Conservation (phyloP, 2,888 invertebrate species). For the Nemurella pictetii region DNA sequence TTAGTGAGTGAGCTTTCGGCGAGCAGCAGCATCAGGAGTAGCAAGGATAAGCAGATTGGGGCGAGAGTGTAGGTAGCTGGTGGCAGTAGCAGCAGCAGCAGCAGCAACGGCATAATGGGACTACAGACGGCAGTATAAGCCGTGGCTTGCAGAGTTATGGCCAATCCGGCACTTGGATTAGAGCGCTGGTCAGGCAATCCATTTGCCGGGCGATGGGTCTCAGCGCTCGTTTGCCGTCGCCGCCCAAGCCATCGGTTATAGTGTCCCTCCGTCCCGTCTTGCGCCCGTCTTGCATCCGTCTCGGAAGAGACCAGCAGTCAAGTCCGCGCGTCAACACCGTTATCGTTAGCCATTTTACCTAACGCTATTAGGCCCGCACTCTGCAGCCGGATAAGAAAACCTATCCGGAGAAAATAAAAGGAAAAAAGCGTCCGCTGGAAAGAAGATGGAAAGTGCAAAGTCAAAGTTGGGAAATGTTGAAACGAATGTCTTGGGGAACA, state of each 20-base stretch:
- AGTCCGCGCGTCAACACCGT: not conserved
- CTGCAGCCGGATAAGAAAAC: not conserved
- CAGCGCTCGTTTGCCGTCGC: not conserved
- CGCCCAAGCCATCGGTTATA: not conserved
- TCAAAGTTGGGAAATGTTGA: not conserved
- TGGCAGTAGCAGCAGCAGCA: too few species aligned
- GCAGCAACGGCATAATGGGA: too few species aligned
- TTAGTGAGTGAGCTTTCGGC: not conserved
- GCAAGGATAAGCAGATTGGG: not conserved
- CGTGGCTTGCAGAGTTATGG: not conserved
- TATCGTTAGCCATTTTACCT: not conserved
- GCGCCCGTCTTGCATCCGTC: not conserved
- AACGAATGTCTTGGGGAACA: not conserved
- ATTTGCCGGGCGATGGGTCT: not conserved
- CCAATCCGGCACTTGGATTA: not conserved
- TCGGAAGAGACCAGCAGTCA: too few species aligned
- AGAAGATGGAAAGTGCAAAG: not conserved
- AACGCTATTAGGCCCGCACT: not conserved
- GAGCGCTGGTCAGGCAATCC: not conserved
- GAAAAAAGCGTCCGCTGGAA: not conserved
- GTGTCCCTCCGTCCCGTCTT: not conserved
- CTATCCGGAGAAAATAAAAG: not conserved
- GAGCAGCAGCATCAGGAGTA: too few species aligned
- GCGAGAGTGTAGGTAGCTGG: not conserved
- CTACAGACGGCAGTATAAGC: not conserved